phyloP scores from a whole-genome alignment of 2,113 vertebrate species.

The Paradisaea rubra region DNA sequence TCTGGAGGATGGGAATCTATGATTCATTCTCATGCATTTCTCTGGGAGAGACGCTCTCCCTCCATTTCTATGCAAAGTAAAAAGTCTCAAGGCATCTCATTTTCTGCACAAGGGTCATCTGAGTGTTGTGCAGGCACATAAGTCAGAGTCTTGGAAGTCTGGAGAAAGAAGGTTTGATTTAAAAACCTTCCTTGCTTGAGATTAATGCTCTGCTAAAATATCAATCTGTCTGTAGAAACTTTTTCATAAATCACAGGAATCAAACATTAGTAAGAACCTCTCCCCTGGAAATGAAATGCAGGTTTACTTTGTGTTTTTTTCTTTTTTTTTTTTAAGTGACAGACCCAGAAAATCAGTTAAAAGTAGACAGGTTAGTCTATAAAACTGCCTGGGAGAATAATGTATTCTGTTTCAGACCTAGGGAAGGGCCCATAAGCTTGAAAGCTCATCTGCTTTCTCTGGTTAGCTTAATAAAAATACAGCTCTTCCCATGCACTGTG shows the following conservation, averaged over 20 bases:
- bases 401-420: background rate
- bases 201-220: slow-evolving; percentile 22
- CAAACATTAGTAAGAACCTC: background rate
- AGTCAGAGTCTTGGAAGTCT: background rate
- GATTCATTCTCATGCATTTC: slow-evolving; percentile 18
- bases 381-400: slow-evolving; percentile 22
- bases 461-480: slow-evolving; percentile 22
- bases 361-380: background rate
- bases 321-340: background rate
- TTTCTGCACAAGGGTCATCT: slow-evolving; percentile 1
- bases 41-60: background rate
- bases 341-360: slow-evolving; percentile 23
- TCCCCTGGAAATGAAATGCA: background rate
- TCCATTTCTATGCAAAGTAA: slow-evolving; percentile 26
- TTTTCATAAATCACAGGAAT: slow-evolving; percentile 15
- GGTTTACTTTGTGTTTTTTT: background rate
- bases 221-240: background rate
- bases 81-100: background rate
- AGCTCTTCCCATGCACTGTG: background rate
- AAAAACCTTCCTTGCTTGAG: background rate
- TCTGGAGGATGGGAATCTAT: slow-evolving; percentile 24
- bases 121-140: background rate
- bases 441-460: background rate
- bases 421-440: background rate
- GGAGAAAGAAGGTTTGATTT: slow-evolving; percentile 24